Evolutionary conservation across 2,113 vertebrate genomes (phyloP).

Genomic region (Oncorhynchus nerka): DNA sequence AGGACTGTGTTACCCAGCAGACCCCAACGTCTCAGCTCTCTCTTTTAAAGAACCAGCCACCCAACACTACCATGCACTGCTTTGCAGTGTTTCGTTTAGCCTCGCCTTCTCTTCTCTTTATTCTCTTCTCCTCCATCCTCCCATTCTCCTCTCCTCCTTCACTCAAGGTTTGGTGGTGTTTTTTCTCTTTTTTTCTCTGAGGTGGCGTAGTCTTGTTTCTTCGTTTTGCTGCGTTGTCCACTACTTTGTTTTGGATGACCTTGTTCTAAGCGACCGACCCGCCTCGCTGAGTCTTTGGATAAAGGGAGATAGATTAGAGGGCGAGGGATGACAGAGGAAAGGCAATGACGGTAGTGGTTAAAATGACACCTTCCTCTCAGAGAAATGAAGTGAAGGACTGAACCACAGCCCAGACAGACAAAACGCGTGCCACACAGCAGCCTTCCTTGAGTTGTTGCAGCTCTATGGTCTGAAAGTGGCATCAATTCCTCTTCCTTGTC

Average conservation of each 20-base stretch:
- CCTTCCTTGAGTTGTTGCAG: no score
- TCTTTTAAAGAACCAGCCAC: neutral
- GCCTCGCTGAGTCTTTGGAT: neutral
- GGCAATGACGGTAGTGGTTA: constrained; percentile 52
- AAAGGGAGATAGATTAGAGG: constrained; percentile 26
- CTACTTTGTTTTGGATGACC: neutral
- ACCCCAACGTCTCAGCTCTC: neutral
- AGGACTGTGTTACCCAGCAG: neutral
- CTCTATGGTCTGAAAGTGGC: no score
- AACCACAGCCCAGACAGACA: neutral
- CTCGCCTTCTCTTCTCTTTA: neutral
- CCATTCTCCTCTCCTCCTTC: neutral
- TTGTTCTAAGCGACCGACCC: neutral
- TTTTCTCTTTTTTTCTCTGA: neutral
- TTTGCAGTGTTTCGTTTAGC: no score
- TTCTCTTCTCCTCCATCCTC: neutral
- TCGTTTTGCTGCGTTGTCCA: neutral
- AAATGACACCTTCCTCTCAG: constrained; percentile 46
- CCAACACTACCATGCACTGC: neutral
- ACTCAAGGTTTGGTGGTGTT: neutral
- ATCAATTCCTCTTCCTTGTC: no score
- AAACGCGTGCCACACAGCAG: no score
- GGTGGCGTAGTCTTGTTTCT: neutral
- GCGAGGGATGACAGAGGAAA: constrained; percentile 48
- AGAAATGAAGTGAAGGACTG: constrained; percentile 51